Base-by-base conservation (phyloP, 2,113 vertebrate genomes). In the Stigmatopora argus region DNA sequence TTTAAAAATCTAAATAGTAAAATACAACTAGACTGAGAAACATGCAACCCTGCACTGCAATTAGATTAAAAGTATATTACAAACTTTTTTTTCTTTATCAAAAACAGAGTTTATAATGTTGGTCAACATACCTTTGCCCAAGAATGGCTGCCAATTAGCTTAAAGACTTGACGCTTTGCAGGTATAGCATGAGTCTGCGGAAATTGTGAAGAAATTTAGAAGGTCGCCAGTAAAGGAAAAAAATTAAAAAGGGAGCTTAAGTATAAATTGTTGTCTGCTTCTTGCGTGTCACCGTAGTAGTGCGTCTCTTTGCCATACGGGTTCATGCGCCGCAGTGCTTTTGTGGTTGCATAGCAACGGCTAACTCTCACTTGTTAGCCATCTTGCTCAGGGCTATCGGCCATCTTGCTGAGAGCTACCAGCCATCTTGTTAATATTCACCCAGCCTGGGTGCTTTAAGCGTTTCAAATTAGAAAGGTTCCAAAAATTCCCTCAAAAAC, bases 261-360 rank as follows among this genome's bases (percentile, higher is more conserved):
- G 21, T 21, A 13, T 55, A 26, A 31, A 26, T 56, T 9, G 23
- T 31, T 31, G 26, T 31, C 23, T 14, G 53, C 53, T 15, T 56
- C 23, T 56, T 14, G 53, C 26, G 26, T 31, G 53, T 31, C 53
- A 21, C 23, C 13, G 51, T 23, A 12, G 21, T 5, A 26, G 23
- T 5, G 14, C 2, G 14, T 56, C 13, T 56, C 23, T 31, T 56
- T 44, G 58, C 7, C 64, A 57, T 35, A 66, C 14, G 7, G 4
- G 55, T 69, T 17, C 38, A 13, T 51, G 55, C 51, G 52, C 4
- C 64, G 26, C 23, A 48, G 47, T 35, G 86, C 85, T 78, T 90
- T 10, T 67, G 15, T n/a, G 0, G 91, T 93, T 89, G 84, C 93
- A 23, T 53, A 73, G 93, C 80, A 90, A 93, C 91, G 59, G 7